Percentiles rank a stretch among this genome's conserved stretches.
Evolutionary conservation across 1,140 invertebrate genomes (phyloP).

Genomic region (Psilanteris sp.): DNA sequence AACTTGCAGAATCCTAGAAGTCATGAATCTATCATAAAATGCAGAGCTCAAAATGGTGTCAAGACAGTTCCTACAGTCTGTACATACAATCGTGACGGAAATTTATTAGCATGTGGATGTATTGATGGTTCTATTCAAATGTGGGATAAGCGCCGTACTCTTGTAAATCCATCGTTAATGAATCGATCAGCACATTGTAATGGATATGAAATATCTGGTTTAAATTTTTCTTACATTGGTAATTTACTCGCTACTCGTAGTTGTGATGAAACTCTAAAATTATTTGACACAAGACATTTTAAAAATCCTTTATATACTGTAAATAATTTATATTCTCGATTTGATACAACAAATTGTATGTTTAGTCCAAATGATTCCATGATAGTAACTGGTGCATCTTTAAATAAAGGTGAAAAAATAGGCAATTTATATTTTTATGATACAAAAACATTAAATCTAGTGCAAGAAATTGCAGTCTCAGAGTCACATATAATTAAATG

Average conservation of each 20-base stretch:
- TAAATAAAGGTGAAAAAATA: constrained; percentile 84
- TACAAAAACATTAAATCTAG: constrained; percentile 87
- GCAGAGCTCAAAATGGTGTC: constrained; percentile 91
- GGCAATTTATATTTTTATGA: constrained; percentile 93
- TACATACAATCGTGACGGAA: constrained; percentile 92
- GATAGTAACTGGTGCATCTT: constrained; percentile 92
- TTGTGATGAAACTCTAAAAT: constrained; percentile 95
- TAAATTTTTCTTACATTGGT: constrained; percentile 94
- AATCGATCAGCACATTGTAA: constrained; percentile 91
- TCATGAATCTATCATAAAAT: constrained; percentile 94
- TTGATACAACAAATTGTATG: constrained; percentile 94
- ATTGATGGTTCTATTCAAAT: constrained; percentile 98
- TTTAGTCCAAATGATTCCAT: constrained; percentile 97
- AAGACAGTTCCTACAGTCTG: constrained; percentile 93
- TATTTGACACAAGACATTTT: constrained; percentile 95
- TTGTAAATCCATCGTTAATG: constrained; percentile 88
- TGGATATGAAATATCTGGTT: constrained; percentile 89
- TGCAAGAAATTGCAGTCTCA: constrained; percentile 87
- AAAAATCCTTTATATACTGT: constrained; percentile 88
- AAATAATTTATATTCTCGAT: constrained; percentile 89
- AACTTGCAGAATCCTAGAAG: constrained; percentile 86
- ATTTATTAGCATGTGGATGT: constrained; percentile 93
- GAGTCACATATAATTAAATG: constrained; percentile 93
- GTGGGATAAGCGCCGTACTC: constrained; percentile 95
- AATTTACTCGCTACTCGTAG: constrained; percentile 89